A percentile compares a stretch with the other conserved stretches of the same genome.
These are phyloP conservation scores for Drosophila helvetica DNA, from an alignment of 2,888 invertebrate genomes.

Conservation along the genomic window DNA sequence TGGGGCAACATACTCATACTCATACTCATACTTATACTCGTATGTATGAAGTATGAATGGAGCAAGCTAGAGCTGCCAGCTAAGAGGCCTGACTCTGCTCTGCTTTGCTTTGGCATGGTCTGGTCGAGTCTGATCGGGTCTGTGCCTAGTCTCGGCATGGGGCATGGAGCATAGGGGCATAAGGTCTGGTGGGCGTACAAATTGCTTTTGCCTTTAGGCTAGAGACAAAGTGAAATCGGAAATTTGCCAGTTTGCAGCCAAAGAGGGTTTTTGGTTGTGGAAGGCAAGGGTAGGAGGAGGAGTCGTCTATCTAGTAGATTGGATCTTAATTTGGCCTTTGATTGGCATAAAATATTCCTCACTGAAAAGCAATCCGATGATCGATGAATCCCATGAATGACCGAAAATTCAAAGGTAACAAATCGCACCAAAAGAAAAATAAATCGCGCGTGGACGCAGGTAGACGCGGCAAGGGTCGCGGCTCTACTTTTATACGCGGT, in stretches of 20 bases:
- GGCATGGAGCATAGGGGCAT: slow-evolving; percentile 8
- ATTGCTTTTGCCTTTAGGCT: slow-evolving; percentile 60
- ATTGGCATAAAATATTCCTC: slow-evolving; percentile 37
- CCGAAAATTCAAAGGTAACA: slow-evolving; percentile 44
- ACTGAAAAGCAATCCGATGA: slow-evolving; percentile 14
- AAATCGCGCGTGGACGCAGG: no score
- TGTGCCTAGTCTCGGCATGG: slow-evolving; percentile 28
- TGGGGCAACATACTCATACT: slow-evolving; percentile 42
- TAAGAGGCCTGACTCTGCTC: slow-evolving; percentile 3
- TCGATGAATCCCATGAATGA: slow-evolving; percentile 23
- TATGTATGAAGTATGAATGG: slow-evolving; percentile 30
- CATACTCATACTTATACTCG: not conserved
- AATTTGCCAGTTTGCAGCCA: slow-evolving; percentile 29
- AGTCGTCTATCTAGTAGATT: slow-evolving; percentile 6
- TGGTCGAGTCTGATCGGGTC: slow-evolving; percentile 15
- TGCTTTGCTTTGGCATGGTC: slow-evolving; percentile 4
- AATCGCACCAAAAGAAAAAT: slow-evolving; percentile 34
- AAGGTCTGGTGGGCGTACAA: slow-evolving; percentile 67
- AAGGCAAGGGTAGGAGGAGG: slow-evolving; percentile 4
- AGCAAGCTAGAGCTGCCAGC: slow-evolving; percentile 37
- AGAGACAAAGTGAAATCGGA: slow-evolving; percentile 52
- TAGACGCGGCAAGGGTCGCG: no score
- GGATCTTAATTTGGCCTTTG: slow-evolving; percentile 38
- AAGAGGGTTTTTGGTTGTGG: slow-evolving; percentile 5
- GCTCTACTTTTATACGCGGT: no score